Evolutionary conservation across 2,797 vertebrate genomes (phyloP).

Genomic region (Sitta carolinensis): DNA sequence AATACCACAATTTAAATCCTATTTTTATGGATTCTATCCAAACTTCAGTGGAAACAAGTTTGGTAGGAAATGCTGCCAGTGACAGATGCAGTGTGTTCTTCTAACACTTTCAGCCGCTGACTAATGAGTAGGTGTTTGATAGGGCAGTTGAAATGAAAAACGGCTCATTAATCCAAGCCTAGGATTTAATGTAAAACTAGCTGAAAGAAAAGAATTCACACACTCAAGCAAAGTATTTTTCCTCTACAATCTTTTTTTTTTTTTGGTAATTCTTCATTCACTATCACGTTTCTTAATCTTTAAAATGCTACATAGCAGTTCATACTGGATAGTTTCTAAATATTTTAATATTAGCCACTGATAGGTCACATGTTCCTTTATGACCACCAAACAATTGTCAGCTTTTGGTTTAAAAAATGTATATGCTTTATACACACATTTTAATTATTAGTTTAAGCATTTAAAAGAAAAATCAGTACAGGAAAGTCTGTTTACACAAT

Average conservation of each 20-base stretch:
- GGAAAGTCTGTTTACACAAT: not conserved
- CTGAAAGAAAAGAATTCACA: not conserved
- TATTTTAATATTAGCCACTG: not conserved
- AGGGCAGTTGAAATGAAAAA: constrained; percentile 58
- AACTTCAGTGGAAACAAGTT: constrained; percentile 51
- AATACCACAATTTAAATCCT: not conserved
- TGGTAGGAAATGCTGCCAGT: constrained; percentile 52
- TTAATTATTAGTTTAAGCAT: not conserved
- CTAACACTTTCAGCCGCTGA: constrained; percentile 58
- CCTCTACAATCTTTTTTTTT: not conserved
- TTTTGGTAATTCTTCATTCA: not conserved
- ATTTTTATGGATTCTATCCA: constrained; percentile 33
- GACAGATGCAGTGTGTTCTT: constrained; percentile 59
- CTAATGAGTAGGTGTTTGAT: constrained; percentile 68
- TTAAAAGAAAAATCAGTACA: not conserved
- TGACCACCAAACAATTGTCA: not conserved
- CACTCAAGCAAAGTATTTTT: not conserved
- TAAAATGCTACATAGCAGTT: not conserved
- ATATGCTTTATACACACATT: not conserved
- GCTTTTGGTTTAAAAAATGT: not conserved
- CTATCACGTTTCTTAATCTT: not conserved
- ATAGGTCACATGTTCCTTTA: not conserved
- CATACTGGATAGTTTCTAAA: not conserved
- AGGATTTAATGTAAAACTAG: constrained; percentile 35
- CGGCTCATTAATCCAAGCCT: constrained; percentile 26